Base-by-base conservation (phyloP, 92 coral and sea anemone species). In the Galaxea fascicularis region DNA sequence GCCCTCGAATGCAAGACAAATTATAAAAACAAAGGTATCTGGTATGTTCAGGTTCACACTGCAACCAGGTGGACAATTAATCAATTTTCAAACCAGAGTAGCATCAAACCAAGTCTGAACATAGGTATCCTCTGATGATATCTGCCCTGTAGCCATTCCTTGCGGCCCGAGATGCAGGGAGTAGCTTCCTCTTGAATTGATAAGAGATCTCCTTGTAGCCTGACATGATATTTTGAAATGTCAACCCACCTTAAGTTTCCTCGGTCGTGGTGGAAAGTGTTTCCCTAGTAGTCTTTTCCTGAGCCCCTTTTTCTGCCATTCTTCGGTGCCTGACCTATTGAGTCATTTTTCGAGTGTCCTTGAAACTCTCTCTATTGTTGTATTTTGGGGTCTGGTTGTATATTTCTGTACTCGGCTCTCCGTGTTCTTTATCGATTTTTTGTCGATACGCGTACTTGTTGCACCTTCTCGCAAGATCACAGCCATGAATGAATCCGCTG, bases 71-170 rank as follows among this genome's bases (percentile, higher is more conserved):
- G n/a, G n/a, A n/a, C n/a, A n/a, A n/a, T n/a, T n/a, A n/a, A n/a
- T n/a, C n/a, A n/a, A n/a, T n/a, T n/a, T n/a, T n/a, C n/a, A n/a
- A n/a, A n/a, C n/a, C n/a, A n/a, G n/a, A n/a, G n/a, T n/a, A n/a
- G n/a, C n/a, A n/a, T n/a, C n/a, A n/a, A n/a, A n/a, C n/a, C n/a
- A n/a, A n/a, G n/a, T n/a, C n/a, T n/a, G n/a, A 16, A 90, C 91
- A 78, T 91, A 91, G 11, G 94, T 91, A 85, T 91, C 94, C 71
- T 82, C 86, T 27, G 91, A 87, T 52, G 84, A 31, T 44, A 91
- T 63, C 27, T 86, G 59, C 16, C 18, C 59, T 53, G 59, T 53
- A 53, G 20, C 59, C 59, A 53, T 53, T 53, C n/a, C 59, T 53
- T 16, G 59, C 59, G 4, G 59, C 59, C 13, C 17, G 59, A 14